Evolutionary conservation across 2,113 vertebrate genomes (phyloP).

Genomic region (Morone saxatilis): DNA sequence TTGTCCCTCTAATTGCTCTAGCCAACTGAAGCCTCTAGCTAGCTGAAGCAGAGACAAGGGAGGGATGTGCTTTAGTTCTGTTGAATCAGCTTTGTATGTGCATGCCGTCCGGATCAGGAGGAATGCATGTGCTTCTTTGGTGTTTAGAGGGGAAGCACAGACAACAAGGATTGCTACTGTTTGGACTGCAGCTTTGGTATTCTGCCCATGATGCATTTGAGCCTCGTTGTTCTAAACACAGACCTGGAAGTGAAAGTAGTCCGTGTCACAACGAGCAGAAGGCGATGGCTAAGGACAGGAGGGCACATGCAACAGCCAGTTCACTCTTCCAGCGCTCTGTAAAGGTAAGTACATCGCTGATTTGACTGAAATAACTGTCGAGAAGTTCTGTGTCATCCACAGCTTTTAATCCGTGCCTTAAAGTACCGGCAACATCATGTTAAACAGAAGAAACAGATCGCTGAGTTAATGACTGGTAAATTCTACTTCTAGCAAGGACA

Average conservation of each 20-base stretch:
- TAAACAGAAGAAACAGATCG: neutral
- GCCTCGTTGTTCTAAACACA: slow-evolving; percentile 37
- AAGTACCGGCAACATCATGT: neutral
- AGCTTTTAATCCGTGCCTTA: neutral
- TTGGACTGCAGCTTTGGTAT: slow-evolving; percentile 41
- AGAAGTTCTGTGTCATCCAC: neutral
- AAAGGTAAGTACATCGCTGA: slow-evolving; percentile 54
- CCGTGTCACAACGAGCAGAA: slow-evolving; percentile 47
- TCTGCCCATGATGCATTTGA: slow-evolving; percentile 21
- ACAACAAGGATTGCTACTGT: slow-evolving; percentile 75
- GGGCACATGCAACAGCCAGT: slow-evolving; percentile 5
- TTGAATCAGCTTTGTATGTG: slow-evolving; percentile 60
- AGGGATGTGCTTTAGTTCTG: slow-evolving; percentile 56
- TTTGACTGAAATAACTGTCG: neutral
- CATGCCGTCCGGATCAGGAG: slow-evolving; percentile 69
- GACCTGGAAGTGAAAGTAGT: slow-evolving; percentile 81
- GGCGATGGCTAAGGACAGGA: slow-evolving; percentile 8
- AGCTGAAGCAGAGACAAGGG: slow-evolving; percentile 34
- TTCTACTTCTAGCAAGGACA: slow-evolving; percentile 18
- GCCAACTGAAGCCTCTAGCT: neutral
- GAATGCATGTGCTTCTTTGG: slow-evolving; percentile 76
- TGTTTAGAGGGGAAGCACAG: slow-evolving; percentile 49
- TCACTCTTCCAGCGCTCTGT: neutral
- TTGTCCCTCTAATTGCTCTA: slow-evolving; percentile 12
- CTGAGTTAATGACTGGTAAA: slow-evolving; percentile 27